These are phyloP conservation scores for Pseudorhiza aurosa DNA, from an alignment of 30 jellyfish, hydroid and myxozoan species.

Conservation along the genomic window DNA sequence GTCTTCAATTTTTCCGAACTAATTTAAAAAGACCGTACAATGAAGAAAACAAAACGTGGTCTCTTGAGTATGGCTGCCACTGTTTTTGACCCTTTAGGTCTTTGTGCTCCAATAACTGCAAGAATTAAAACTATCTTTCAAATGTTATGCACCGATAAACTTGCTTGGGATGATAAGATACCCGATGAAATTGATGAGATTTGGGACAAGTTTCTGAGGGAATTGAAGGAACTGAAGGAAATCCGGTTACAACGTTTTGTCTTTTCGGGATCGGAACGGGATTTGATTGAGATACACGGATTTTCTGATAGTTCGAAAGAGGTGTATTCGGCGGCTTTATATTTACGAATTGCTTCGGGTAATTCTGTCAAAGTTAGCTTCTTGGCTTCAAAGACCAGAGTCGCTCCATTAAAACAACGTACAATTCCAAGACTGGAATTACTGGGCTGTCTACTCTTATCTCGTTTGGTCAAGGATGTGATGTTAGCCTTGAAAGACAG, in stretches of 20 bases:
- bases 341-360: not conserved
- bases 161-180: not conserved
- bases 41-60: constrained; percentile 15
- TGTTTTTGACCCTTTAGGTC: constrained; percentile 54
- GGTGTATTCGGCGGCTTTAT: constrained; percentile 47
- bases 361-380: not conserved
- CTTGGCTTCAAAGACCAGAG: constrained; percentile 49
- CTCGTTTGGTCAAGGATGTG: constrained; percentile 20
- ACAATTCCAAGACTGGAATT: constrained; percentile 57
- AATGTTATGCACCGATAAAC: too few species aligned
- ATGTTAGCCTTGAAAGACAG: constrained; percentile 1
- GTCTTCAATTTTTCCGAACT: constrained; percentile 10
- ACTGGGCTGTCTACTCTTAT: constrained; percentile 1
- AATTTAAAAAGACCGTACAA: not conserved
- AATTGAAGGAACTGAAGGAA: constrained; percentile 6
- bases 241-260: too few species aligned
- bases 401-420: constrained; percentile 25
- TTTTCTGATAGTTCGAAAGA: constrained; percentile 50
- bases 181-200: not conserved
- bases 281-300: constrained; percentile 20
- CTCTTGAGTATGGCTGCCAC: constrained; percentile 7
- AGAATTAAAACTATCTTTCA: not conserved
- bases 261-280: too few species aligned
- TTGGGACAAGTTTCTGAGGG: constrained; percentile 15
- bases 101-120: constrained; percentile 21